phyloP scores from a whole-genome alignment of 2,888 invertebrate species.

The Cerastis leucographa region DNA sequence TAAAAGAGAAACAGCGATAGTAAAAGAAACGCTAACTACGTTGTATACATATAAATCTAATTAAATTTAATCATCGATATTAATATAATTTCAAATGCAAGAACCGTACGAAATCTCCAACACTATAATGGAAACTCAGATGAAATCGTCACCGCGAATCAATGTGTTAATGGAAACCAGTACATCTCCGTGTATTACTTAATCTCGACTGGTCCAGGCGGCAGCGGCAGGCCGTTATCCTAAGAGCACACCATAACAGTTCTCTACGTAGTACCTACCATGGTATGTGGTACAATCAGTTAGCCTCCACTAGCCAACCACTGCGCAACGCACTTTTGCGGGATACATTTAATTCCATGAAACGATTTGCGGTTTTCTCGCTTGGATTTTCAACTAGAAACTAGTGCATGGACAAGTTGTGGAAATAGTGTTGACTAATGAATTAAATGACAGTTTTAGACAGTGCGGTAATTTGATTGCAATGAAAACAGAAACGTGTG shows the following conservation, averaged over 20 bases:
- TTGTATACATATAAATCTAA: neutral
- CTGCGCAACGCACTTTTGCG: slow-evolving; percentile 66
- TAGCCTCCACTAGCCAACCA: slow-evolving; percentile 66
- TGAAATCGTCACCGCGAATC: slow-evolving; percentile 43
- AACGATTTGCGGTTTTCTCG: slow-evolving; percentile 52
- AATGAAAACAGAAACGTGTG: slow-evolving; percentile 20
- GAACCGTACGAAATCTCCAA: slow-evolving; percentile 1
- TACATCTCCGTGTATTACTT: slow-evolving; percentile 56
- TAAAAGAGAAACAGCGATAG: neutral
- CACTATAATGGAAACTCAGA: neutral
- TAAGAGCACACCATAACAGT: slow-evolving; percentile 75
- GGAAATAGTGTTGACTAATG: slow-evolving; percentile 22
- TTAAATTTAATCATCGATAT: neutral
- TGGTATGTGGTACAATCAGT: slow-evolving; percentile 77
- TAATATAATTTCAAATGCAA: neutral
- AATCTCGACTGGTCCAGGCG: slow-evolving; percentile 59
- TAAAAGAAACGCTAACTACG: too few relatives aligned
- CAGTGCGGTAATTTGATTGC: neutral
- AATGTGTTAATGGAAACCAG: slow-evolving; percentile 43
- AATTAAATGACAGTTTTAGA: neutral
- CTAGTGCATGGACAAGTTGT: slow-evolving; percentile 11
- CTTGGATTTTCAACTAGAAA: slow-evolving; percentile 26
- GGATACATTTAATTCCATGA: slow-evolving; percentile 61
- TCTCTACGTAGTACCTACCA: slow-evolving; percentile 65
- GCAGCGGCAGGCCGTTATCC: slow-evolving; percentile 74